Conservation (phyloP, 2,888 invertebrate genomes). For the Esperia sulphurella region DNA sequence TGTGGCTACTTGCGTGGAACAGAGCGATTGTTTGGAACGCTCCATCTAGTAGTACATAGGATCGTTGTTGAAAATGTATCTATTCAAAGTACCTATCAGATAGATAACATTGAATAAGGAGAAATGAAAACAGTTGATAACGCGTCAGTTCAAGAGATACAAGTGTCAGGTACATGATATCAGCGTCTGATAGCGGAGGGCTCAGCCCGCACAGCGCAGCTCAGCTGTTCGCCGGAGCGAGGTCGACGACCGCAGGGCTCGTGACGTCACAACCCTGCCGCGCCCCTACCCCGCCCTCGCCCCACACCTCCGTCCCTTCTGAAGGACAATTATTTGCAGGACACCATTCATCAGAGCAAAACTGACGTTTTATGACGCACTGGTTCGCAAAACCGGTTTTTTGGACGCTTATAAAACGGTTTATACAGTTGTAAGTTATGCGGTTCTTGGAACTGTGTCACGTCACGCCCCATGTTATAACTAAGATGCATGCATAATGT, state of each 20-base stretch:
- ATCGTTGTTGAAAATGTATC: no score
- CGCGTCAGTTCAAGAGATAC: not conserved
- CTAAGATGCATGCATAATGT: no score
- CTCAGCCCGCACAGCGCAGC: constrained; percentile 13
- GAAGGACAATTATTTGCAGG: constrained; percentile 67
- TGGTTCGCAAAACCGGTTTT: not conserved
- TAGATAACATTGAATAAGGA: no score
- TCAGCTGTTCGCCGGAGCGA: constrained; percentile 48
- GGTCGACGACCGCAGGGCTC: constrained; percentile 56
- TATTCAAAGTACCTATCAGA: no score
- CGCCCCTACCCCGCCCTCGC: constrained; percentile 33
- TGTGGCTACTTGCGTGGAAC: no score
- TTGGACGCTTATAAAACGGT: constrained; percentile 10
- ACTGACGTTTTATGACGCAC: constrained; percentile 8
- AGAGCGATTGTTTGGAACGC: no score
- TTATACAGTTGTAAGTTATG: constrained; percentile 4
- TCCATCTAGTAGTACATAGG: no score
- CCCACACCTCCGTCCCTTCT: constrained; percentile 25
- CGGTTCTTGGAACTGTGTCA: constrained; percentile 12
- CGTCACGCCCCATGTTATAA: no score
- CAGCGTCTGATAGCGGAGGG: not conserved
- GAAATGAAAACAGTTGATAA: no score
- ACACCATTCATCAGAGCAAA: constrained; percentile 54
- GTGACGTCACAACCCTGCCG: constrained; percentile 62
- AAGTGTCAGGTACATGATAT: constrained; percentile 8